Percentiles rank a stretch among this genome's conserved stretches.
phyloP scores from a whole-genome alignment of 2,113 vertebrate species.

The Chamaea fasciata region DNA sequence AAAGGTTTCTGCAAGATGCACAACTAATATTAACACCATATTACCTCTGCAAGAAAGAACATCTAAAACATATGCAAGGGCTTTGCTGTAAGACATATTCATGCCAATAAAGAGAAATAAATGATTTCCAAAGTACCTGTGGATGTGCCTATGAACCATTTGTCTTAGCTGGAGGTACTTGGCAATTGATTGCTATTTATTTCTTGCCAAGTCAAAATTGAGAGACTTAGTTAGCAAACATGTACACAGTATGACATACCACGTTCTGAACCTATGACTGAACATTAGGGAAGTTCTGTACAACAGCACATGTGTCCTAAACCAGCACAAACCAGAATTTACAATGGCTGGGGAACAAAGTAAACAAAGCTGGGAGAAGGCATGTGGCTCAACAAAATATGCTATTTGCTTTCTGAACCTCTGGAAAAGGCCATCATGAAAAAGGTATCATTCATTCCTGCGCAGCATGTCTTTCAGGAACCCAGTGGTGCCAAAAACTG shows the following conservation, averaged over 20 bases:
- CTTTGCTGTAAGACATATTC: neutral
- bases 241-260: neutral
- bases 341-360: neutral
- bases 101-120: neutral
- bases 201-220: neutral
- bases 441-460: neutral
- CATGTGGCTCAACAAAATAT: neutral
- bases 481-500: neutral
- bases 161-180: neutral
- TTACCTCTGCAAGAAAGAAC: neutral
- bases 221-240: neutral
- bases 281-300: neutral
- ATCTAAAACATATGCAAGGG: neutral
- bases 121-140: neutral
- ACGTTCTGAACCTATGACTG: neutral
- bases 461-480: neutral
- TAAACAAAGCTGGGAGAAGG: neutral
- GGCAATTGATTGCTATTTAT: neutral
- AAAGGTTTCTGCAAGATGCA: neutral
- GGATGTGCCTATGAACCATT: neutral
- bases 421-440: neutral
- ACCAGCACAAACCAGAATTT: neutral
- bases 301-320: neutral
- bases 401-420: neutral
- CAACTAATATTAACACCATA: neutral